These are phyloP conservation scores for Myxocyprinus asiaticus DNA, from an alignment of 2,113 vertebrate species.

Conservation along the genomic window DNA sequence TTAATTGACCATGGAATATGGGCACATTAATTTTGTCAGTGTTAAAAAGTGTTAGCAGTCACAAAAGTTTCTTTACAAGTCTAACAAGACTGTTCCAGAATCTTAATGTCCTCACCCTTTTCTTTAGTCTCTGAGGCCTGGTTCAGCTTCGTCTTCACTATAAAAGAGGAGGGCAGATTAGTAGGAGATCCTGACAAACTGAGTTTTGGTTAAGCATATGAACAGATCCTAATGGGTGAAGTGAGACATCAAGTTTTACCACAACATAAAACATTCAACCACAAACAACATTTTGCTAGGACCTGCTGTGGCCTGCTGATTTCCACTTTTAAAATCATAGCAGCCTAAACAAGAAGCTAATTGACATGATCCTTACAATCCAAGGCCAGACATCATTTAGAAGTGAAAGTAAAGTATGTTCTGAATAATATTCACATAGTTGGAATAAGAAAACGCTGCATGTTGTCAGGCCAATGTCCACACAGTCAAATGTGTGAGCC, in stretches of 20 bases:
- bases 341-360: background rate
- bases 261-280: background rate
- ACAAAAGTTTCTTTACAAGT: too few species aligned
- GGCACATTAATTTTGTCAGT: background rate
- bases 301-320: background rate
- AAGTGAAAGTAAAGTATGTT: constrained; percentile 7
- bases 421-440: constrained; percentile 15
- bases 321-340: background rate
- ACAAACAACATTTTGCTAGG: background rate
- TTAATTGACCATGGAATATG: background rate
- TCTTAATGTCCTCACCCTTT: constrained; percentile 64
- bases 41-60: background rate
- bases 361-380: background rate
- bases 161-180: constrained; percentile 49
- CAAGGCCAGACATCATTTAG: background rate
- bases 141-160: constrained; percentile 64
- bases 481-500: constrained; percentile 49
- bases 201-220: constrained; percentile 42
- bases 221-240: constrained; percentile 11
- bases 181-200: constrained; percentile 57
- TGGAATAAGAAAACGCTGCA: constrained; percentile 1
- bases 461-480: constrained; percentile 42
- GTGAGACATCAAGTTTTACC: background rate
- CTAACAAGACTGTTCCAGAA: background rate
- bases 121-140: constrained; percentile 63